Conservation (phyloP, 2,797 vertebrate species). For the Amazona ochrocephala region DNA sequence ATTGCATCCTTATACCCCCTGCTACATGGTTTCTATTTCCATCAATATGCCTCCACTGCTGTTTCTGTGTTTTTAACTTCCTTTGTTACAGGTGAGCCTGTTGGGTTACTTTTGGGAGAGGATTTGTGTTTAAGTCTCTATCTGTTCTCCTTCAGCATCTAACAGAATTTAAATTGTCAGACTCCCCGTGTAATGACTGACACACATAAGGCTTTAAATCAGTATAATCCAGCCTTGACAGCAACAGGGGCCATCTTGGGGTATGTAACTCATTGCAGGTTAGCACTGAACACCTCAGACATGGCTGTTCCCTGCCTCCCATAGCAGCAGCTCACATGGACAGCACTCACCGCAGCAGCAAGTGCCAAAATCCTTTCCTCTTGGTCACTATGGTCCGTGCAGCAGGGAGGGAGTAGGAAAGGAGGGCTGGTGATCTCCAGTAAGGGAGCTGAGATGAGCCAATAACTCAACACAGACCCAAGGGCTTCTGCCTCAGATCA, state of each 20-base stretch:
- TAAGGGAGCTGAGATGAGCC: fast-evolving
- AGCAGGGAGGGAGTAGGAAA: neutral
- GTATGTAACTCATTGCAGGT: neutral
- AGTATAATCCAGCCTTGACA: neutral
- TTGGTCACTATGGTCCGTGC: neutral
- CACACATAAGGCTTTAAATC: neutral
- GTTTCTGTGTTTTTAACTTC: neutral
- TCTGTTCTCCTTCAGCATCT: neutral
- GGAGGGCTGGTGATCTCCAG: neutral
- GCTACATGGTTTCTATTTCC: neutral
- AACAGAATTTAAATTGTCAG: neutral
- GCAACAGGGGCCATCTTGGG: neutral
- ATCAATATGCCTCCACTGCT: neutral
- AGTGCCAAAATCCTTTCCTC: neutral
- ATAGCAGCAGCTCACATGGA: neutral
- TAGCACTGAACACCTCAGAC: fast-evolving
- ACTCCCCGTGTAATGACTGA: neutral
- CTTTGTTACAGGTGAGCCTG: constrained; percentile 5
- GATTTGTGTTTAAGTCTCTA: neutral
- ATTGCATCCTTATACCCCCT: neutral
- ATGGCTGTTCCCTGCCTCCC: neutral
- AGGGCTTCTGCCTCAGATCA: neutral
- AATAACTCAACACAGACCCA: neutral
- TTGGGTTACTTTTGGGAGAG: neutral
- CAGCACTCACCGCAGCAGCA: neutral